These are phyloP conservation scores for Hypselothyrea guttata DNA, from an alignment of 2,888 invertebrate genomes.

Conservation along the genomic window DNA sequence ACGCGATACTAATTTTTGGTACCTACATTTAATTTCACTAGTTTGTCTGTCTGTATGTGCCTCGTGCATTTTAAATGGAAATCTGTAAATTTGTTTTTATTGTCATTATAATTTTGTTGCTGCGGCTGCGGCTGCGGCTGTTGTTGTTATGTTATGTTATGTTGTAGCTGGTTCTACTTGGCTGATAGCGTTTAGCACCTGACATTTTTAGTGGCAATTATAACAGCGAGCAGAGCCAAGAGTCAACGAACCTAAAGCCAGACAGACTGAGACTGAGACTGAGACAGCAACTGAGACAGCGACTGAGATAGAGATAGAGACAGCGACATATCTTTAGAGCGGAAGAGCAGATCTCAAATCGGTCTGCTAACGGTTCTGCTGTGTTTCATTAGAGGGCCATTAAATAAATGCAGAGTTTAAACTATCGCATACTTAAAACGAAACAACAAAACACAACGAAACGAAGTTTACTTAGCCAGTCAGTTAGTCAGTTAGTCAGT, in stretches of 20 bases:
- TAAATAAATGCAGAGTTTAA: constrained; percentile 60
- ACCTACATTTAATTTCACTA: constrained; percentile 67
- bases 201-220: constrained; percentile 77
- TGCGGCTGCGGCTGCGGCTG: constrained; percentile 52
- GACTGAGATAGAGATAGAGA: background rate
- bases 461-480: constrained; percentile 41
- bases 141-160: constrained; percentile 16
- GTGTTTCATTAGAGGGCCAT: constrained; percentile 54
- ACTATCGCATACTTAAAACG: constrained; percentile 43
- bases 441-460: background rate
- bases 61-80: constrained; percentile 63
- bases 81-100: constrained; percentile 76
- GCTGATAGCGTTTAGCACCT: constrained; percentile 79
- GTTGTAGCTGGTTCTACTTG: constrained; percentile 69
- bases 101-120: constrained; percentile 71
- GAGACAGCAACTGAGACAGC: background rate
- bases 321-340: background rate
- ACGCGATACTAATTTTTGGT: constrained; percentile 72
- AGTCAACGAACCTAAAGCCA: constrained; percentile 54
- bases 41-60: constrained; percentile 34
- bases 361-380: constrained; percentile 39
- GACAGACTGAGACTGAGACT: constrained; percentile 17
- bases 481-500: constrained; percentile 41
- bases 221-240: constrained; percentile 52
- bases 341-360: constrained; percentile 23